Base-by-base conservation (phyloP, 2,113 vertebrate species). In the Paracanthobrama guichenoti region DNA sequence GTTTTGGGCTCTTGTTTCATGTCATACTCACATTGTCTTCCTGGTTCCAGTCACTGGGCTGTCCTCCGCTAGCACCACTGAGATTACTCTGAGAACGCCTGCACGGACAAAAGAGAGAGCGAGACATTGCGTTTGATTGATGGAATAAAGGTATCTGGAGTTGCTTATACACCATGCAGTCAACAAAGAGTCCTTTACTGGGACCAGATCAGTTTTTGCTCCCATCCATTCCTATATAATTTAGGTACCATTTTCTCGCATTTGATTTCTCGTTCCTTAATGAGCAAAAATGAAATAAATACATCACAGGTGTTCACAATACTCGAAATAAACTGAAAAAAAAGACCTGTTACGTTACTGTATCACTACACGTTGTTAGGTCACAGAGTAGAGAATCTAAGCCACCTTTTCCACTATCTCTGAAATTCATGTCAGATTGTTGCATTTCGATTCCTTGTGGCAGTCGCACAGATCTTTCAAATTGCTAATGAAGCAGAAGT, bases 21-120 rank as follows among this genome's bases (percentile, higher is more conserved):
- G n/a, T 64, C 12, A 82, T 3, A 67, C 96, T 96, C 89, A 98
- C 97, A 10, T 94, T 93, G 86, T 97, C 94, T 60, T 97, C 93
- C 83, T 96, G 93, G 90, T 93, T 95, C 97, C 97, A 99, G 86
- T 97, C 96, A 66, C 94, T 95, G 0, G 93, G 86, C 12, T 96
- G 93, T 87, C 95, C 94, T 88, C 94, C 94, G 0, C 95, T 97
- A 53, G 95, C 94, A 87, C 94, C 96, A 0, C 96, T 97, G 86
- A 96, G 90, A 91, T 96, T 97, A 90, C 96, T 97, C 88, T 95
- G 96, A 0, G 96, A 95, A 91, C 94, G 95, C 85, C 98, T 99
- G 93, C 0, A 53, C 90, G 6, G 39, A 69, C 71, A 78, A 88
- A 22, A 89, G 55, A 71, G 48, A 66, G 67, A 71, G n/a, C n/a